Evolutionary conservation across 2,113 vertebrate species (phyloP).

Genomic region (Emydura subglobosa): DNA sequence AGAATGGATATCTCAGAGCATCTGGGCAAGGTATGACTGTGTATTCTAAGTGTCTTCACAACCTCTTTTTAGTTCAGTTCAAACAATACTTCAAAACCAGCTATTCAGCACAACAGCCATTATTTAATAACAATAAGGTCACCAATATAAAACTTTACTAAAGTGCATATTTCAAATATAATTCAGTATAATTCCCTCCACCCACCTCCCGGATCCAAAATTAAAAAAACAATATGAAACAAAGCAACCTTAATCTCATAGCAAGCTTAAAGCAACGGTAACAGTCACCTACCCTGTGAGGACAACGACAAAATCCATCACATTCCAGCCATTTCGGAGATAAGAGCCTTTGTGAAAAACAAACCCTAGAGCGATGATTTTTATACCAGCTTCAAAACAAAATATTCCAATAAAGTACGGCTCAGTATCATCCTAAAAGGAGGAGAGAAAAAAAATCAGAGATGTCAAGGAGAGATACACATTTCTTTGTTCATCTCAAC

Average conservation of each 20-base stretch:
- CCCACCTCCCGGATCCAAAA: not conserved
- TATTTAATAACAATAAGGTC: not conserved
- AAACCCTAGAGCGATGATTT: constrained; percentile 97
- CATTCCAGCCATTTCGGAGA: constrained; percentile 97
- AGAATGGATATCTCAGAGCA: not conserved
- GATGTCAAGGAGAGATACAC: not conserved
- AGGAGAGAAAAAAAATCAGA: not conserved
- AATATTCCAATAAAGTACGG: constrained; percentile 99
- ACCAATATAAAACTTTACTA: not conserved
- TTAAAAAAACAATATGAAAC: not conserved
- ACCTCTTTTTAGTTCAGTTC: not conserved
- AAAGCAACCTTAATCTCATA: not conserved
- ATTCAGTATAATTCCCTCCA: not conserved
- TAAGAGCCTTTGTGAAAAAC: constrained; percentile 97
- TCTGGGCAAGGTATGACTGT: not conserved
- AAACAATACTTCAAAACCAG: not conserved
- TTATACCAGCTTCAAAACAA: constrained; percentile 99
- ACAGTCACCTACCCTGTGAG: constrained; percentile 92
- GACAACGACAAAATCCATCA: constrained; percentile 99
- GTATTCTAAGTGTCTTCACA: not conserved
- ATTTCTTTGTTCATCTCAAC: not conserved
- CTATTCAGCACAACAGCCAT: not conserved
- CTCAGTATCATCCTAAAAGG: constrained; percentile 93
- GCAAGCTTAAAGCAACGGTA: rapidly evolving
- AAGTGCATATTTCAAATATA: not conserved